phyloP scores from a whole-genome alignment of 2,888 invertebrate genomes.

The Noctua janthina region DNA sequence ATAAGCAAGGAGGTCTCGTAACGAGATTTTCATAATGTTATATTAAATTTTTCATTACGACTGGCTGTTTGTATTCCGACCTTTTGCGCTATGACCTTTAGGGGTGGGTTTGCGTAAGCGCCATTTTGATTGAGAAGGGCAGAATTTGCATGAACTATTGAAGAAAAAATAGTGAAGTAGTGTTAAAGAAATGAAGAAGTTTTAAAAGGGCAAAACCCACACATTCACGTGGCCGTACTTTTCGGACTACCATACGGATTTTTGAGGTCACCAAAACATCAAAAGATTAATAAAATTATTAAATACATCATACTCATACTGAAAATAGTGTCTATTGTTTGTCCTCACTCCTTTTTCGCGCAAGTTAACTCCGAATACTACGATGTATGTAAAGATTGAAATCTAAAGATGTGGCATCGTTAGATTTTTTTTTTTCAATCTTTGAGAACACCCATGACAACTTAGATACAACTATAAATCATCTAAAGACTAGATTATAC shows the following conservation, averaged over 20 bases:
- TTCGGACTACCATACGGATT: background rate
- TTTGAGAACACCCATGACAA: too few species aligned
- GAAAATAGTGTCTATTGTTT: background rate
- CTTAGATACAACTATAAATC: too few species aligned
- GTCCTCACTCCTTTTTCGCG: too few species aligned
- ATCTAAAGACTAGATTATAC: background rate
- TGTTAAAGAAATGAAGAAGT: background rate
- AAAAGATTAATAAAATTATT: background rate
- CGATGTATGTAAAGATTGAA: too few species aligned
- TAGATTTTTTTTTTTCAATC: too few species aligned
- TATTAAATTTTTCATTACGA: constrained; percentile 63
- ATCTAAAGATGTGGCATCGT: too few species aligned
- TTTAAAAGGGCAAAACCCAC: background rate
- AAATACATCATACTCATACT: background rate
- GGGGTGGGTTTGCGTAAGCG: constrained; percentile 20
- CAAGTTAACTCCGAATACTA: too few species aligned
- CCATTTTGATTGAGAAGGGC: constrained; percentile 47
- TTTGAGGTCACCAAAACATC: background rate
- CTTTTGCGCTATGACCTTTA: constrained; percentile 53
- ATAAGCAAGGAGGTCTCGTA: constrained; percentile 38
- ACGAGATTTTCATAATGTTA: constrained; percentile 57
- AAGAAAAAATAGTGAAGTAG: background rate
- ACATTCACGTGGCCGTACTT: too few species aligned
- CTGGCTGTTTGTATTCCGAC: constrained; percentile 44
- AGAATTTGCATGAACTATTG: constrained; percentile 20